phyloP scores from a whole-genome alignment of 2,888 invertebrate genomes.

The Sinohyriopsis cumingii region DNA sequence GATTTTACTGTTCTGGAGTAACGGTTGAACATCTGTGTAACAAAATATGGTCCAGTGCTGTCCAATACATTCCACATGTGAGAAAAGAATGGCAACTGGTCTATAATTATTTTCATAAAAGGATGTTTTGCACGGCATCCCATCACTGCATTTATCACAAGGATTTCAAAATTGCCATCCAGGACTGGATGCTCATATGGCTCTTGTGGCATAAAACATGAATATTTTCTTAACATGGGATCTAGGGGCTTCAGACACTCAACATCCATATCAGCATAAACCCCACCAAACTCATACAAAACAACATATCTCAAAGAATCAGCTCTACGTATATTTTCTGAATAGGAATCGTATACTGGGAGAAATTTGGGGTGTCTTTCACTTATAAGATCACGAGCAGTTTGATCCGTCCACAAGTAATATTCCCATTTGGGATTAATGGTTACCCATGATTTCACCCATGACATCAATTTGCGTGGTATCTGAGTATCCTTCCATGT shows the following conservation, averaged over 20 bases:
- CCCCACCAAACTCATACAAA: slow-evolving; percentile 66
- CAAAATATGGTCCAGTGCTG: slow-evolving; percentile 64
- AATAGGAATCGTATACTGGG: slow-evolving; percentile 56
- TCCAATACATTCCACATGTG: slow-evolving; percentile 64
- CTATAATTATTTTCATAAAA: slow-evolving; percentile 58
- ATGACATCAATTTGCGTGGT: slow-evolving; percentile 53
- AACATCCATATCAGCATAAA: slow-evolving; percentile 68
- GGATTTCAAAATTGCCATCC: slow-evolving; percentile 58
- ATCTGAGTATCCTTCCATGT: slow-evolving; percentile 59
- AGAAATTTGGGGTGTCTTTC: slow-evolving; percentile 58
- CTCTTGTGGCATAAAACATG: slow-evolving; percentile 62
- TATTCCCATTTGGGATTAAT: slow-evolving; percentile 68
- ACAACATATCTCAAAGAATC: slow-evolving; percentile 67
- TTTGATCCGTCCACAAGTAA: slow-evolving; percentile 69
- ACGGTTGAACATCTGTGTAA: slow-evolving; percentile 47
- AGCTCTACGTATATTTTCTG: slow-evolving; percentile 59
- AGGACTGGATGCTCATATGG: slow-evolving; percentile 63
- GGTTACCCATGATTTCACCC: slow-evolving; percentile 63
- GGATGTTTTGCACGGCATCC: slow-evolving; percentile 60
- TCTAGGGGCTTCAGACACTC: slow-evolving; percentile 61
- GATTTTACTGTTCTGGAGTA: slow-evolving; percentile 32
- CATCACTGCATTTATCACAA: slow-evolving; percentile 64
- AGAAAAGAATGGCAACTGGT: slow-evolving; percentile 50
- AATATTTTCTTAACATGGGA: slow-evolving; percentile 52
- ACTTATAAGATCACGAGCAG: slow-evolving; percentile 58